Evolutionary conservation across 2,797 vertebrate species (phyloP).

Genomic region (Aldrovandia affinis): DNA sequence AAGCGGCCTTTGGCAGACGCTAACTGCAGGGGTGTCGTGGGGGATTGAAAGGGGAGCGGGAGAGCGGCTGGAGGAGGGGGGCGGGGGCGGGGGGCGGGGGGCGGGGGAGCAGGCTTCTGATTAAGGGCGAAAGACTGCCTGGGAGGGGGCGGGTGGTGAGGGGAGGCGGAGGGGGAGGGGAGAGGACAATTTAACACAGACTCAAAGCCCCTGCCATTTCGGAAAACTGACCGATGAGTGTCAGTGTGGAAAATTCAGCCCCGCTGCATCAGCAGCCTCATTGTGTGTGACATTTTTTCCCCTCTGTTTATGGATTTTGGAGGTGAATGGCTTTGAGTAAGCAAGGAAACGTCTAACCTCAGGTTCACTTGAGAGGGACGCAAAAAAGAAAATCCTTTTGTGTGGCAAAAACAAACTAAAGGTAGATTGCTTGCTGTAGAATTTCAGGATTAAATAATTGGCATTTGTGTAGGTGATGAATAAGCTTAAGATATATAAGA

Average conservation of each 20-base stretch:
- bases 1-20: constrained; percentile 74
- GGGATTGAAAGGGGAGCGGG: constrained; percentile 54
- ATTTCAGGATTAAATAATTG: neutral
- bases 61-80: constrained; percentile 55
- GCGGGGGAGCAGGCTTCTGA: constrained; percentile 68
- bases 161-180: constrained; percentile 51
- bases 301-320: constrained; percentile 18
- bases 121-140: constrained; percentile 73
- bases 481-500: neutral
- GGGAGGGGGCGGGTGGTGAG: constrained; percentile 52
- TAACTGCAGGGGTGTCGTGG: constrained; percentile 76
- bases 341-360: neutral
- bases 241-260: constrained; percentile 59
- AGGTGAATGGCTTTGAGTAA: neutral
- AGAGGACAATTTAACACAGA: constrained; percentile 71
- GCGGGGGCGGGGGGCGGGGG: constrained; percentile 49
- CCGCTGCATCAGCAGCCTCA: constrained; percentile 62
- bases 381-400: neutral
- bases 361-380: neutral
- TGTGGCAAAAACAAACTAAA: neutral
- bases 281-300: constrained; percentile 52
- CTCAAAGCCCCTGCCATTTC: constrained; percentile 70
- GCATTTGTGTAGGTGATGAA: too few relatives aligned
- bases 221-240: constrained; percentile 61
- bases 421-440: neutral